These are phyloP conservation scores for Iphiclides podalirius DNA, from an alignment of 2,888 invertebrate genomes.

Conservation along the genomic window DNA sequence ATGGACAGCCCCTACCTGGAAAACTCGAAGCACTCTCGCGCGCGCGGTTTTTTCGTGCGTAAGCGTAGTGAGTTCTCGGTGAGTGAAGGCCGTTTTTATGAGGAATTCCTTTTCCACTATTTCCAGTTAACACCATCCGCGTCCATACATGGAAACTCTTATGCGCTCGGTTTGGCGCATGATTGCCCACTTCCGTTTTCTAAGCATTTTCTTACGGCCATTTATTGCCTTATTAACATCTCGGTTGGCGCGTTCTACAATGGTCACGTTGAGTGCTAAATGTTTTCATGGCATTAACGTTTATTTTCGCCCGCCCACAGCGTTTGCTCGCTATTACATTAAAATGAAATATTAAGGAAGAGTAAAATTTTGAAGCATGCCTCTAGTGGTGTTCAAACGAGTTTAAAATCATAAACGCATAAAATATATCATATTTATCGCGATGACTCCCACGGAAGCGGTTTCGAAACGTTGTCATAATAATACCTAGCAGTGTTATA, in stretches of 20 bases:
- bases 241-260: constrained; percentile 12
- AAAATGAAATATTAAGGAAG: not conserved
- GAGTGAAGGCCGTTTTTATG: constrained; percentile 16
- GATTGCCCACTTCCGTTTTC: constrained; percentile 23
- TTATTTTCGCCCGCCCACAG: constrained; percentile 2
- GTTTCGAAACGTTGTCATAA: too few species aligned
- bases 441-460: not conserved
- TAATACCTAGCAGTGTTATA: not conserved
- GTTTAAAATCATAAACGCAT: not conserved
- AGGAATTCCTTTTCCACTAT: constrained; percentile 19
- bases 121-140: constrained; percentile 23
- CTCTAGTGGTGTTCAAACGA: not conserved
- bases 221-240: constrained; percentile 23
- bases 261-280: constrained; percentile 3
- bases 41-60: constrained; percentile 18
- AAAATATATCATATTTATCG: not conserved
- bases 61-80: constrained; percentile 14
- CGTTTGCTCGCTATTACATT: too few species aligned
- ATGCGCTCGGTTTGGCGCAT: constrained; percentile 22
- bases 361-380: not conserved
- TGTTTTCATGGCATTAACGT: constrained; percentile 2
- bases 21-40: constrained; percentile 21
- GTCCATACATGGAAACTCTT: constrained; percentile 22
- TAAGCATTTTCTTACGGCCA: constrained; percentile 20
- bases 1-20: constrained; percentile 23